Evolutionary conservation across 2,113 vertebrate genomes (phyloP), one percentile per base, ranked within the genome.

Genomic region (Psettodes erumei): DNA sequence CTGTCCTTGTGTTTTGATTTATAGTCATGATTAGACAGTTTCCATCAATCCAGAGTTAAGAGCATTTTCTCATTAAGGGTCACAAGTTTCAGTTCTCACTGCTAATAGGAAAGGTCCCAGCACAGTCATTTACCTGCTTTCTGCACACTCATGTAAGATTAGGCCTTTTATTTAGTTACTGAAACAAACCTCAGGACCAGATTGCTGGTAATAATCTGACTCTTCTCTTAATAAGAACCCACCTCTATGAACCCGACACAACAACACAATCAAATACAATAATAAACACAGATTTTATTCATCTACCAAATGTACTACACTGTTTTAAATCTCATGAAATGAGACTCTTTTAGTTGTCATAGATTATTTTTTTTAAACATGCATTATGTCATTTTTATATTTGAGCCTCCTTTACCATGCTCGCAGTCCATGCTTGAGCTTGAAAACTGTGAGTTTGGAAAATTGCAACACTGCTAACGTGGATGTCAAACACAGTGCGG

Each of bases 11-110:
- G 23, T 80, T 84, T 83, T 86, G 79, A 86, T 68, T 12, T 82
- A 83, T 65, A 62, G 32, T 50, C 62, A 72, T 65, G 63, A 86
- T 64, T 13, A 66, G 30, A 75, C 27, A 51, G 75, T 71, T 79
- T 78, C 69, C 55, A 70, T 81, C 59, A 42, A 33, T 74, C 59
- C 28, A 69, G 37, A 63, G 56, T 81, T 86, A 60, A 84, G 66
- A 81, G 81, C 60, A 30, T 78, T 76, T 77, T 70, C 81, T 72
- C 76, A 85, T 79, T 64, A 81, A 62, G 64, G 64, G 66, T 74
- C 71, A 86, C 38, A 62, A 32, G 35, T 78, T 64, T 18, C 15
- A 71, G 63, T 82, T 59, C 45, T 71, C 61, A 8, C 23, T 4
- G 30, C 43, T 82, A 78, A 80, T 67, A 56, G 62, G 16, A 75